phyloP scores from a whole-genome alignment of 2,113 vertebrate species.

The Erythrocebus patas region DNA sequence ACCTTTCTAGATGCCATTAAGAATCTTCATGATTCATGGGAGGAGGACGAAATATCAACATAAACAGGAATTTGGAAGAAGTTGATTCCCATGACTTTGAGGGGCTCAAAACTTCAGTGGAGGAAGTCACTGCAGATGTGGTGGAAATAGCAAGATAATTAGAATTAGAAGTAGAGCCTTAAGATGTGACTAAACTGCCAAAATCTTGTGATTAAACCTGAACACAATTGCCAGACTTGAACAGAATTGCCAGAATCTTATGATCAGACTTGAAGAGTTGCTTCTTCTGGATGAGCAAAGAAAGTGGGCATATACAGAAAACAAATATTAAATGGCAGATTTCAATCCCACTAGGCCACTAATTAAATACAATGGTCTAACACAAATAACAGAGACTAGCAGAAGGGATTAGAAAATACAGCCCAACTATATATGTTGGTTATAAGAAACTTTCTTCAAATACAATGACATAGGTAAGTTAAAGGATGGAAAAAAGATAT shows the following conservation, averaged over 20 bases:
- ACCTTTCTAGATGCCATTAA: background rate
- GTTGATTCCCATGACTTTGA: background rate
- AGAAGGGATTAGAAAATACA: background rate
- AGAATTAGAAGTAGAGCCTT: background rate
- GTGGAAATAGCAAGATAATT: background rate
- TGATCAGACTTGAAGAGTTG: background rate
- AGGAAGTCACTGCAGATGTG: background rate
- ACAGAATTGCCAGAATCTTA: background rate
- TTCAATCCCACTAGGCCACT: background rate
- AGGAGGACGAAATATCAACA: background rate
- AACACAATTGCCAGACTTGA: no score
- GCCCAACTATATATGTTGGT: background rate
- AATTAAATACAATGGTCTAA: background rate
- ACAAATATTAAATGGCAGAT: background rate
- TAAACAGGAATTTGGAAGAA: background rate
- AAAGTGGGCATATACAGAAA: background rate
- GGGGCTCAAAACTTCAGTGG: background rate
- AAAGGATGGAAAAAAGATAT: background rate
- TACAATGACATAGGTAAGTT: background rate
- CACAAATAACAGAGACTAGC: background rate
- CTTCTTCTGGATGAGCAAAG: background rate
- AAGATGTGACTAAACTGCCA: background rate
- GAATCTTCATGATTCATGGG: background rate
- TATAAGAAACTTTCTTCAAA: background rate
- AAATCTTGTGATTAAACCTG: background rate